These are phyloP conservation scores for Stomatorhinus walkeri DNA, from an alignment of 2,797 vertebrate genomes.

Conservation along the genomic window DNA sequence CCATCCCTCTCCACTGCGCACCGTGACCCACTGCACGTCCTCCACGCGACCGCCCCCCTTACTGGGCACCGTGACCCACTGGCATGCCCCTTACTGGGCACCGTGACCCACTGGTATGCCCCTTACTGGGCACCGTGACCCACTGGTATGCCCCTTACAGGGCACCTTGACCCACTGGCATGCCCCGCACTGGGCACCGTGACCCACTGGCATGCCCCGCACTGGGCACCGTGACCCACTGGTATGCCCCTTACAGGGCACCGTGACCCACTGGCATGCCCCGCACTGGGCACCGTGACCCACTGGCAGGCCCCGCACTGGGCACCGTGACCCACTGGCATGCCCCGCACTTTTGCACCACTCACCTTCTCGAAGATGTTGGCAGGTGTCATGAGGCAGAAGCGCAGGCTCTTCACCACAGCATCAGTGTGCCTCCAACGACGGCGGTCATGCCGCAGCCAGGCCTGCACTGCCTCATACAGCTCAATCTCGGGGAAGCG, in stretches of 20 bases:
- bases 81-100: background rate
- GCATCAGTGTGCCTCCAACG: conserved; percentile 97
- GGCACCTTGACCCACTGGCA: background rate
- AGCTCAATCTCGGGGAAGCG: conserved; percentile 95
- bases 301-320: background rate
- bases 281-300: background rate
- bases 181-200: background rate
- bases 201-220: too few species aligned
- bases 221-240: background rate
- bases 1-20: background rate
- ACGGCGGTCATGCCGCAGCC: conserved; percentile 93
- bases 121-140: background rate
- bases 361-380: conserved; percentile 97
- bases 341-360: background rate
- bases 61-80: background rate
- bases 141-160: background rate
- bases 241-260: background rate
- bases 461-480: conserved; percentile 93
- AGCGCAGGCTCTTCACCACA: conserved; percentile 95
- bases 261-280: background rate
- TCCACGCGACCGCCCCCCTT: background rate
- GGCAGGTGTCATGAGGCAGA: conserved; percentile 97
- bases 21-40: background rate
- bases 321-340: background rate
- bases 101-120: background rate